Percentiles rank a stretch among this genome's conserved stretches.
Conservation (phyloP, 2,888 invertebrate genomes). For the Ganaspis brasiliensis region DNA sequence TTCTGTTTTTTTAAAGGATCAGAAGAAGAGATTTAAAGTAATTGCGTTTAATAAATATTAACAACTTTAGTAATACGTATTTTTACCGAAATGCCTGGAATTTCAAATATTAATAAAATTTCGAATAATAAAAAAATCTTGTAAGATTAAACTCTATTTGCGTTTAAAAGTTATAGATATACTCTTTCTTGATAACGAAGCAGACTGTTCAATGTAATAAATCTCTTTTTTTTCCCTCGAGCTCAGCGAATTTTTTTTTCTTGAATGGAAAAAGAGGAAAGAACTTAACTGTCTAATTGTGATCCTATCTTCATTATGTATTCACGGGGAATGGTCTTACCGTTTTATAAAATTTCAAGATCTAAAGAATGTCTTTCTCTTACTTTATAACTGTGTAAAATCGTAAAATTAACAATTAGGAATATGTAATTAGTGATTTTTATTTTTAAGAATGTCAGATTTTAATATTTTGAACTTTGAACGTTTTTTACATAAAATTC, state of each 20-base stretch:
- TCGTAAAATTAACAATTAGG: no score
- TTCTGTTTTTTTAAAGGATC: neutral
- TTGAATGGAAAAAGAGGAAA: slow-evolving; percentile 14
- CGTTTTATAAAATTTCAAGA: neutral
- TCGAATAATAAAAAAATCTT: neutral
- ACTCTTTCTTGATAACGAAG: neutral
- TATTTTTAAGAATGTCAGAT: no score
- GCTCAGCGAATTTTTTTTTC: slow-evolving; percentile 10
- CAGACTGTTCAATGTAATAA: slow-evolving; percentile 17
- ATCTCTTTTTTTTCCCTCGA: slow-evolving; percentile 23
- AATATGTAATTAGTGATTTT: no score
- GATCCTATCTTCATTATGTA: slow-evolving; percentile 32
- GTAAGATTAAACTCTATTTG: neutral
- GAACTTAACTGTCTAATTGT: slow-evolving; percentile 20
- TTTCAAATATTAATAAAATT: no score
- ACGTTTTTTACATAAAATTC: no score
- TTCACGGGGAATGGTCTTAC: neutral
- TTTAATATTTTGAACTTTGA: no score
- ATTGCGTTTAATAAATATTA: no score
- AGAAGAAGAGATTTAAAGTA: neutral
- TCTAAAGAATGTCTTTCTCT: no score
- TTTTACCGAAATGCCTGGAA: no score
- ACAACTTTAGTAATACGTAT: no score
- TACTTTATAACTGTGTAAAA: no score
- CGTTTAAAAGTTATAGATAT: neutral